These are phyloP conservation scores for Diglossa cyanea DNA, from an alignment of 2,797 vertebrate genomes.

Conservation along the genomic window DNA sequence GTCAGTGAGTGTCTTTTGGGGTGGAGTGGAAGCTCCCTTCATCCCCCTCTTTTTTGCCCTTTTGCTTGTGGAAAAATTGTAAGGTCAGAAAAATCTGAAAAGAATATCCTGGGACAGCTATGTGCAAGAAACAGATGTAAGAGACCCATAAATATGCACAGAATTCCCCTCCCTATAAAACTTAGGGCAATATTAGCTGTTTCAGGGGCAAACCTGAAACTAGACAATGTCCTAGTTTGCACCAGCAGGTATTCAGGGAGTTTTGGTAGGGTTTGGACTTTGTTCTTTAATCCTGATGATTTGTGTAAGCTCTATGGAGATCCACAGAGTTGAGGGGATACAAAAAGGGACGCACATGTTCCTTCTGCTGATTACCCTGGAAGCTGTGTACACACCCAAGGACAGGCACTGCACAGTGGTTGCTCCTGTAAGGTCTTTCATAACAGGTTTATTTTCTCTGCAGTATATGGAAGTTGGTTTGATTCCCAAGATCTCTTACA, in stretches of 20 bases:
- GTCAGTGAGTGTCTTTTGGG: background rate
- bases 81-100: background rate
- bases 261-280: background rate
- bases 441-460: background rate
- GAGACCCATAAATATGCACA: fast-evolving
- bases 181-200: background rate
- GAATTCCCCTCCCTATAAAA: background rate
- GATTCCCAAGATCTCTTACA: background rate
- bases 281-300: background rate
- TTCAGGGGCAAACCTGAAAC: background rate
- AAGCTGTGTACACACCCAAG: background rate
- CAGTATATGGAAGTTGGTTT: background rate
- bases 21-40: background rate
- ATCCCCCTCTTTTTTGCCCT: background rate
- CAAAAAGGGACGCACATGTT: background rate
- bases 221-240: background rate
- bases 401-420: background rate
- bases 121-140: background rate
- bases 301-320: background rate
- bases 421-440: background rate
- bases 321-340: background rate
- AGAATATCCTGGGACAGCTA: background rate
- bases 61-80: background rate
- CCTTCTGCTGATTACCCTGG: background rate
- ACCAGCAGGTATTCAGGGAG: background rate